Evolutionary conservation across 1,140 invertebrate genomes (phyloP).

Genomic region (Aphidius gifuensis): DNA sequence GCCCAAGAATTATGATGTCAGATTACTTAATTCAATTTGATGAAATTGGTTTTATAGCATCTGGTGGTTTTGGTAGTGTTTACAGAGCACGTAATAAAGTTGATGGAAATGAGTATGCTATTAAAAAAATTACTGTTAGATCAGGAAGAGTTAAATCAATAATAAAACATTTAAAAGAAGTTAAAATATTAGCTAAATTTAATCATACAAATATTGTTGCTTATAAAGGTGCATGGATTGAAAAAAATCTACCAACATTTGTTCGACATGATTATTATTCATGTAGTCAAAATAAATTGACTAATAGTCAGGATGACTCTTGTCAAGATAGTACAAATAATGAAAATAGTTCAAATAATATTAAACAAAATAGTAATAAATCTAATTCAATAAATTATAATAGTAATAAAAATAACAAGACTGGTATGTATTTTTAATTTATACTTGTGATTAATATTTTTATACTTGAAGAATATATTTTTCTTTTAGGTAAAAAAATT

Average conservation of each 20-base stretch:
- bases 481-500: neutral
- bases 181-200: conserved; percentile 73
- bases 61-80: conserved; percentile 73
- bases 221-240: conserved; percentile 82
- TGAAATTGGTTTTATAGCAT: conserved; percentile 69
- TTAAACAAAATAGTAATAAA: neutral
- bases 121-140: conserved; percentile 75
- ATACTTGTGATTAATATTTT: too few species aligned
- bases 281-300: neutral
- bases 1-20: neutral
- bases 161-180: conserved; percentile 68
- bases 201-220: conserved; percentile 79
- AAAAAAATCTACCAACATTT: conserved; percentile 47
- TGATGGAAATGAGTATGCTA: conserved; percentile 74
- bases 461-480: neutral
- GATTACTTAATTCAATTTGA: conserved; percentile 71
- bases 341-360: neutral
- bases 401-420: conserved; percentile 9
- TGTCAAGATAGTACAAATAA: conserved; percentile 5
- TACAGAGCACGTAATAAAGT: conserved; percentile 66
- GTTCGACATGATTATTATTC: conserved; percentile 24
- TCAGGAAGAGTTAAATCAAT: conserved; percentile 61
- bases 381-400: neutral
- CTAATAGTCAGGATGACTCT: neutral
- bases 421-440: conserved; percentile 18